phyloP scores from a whole-genome alignment of 2,797 vertebrate species.

The Onychomys leucogaster region DNA sequence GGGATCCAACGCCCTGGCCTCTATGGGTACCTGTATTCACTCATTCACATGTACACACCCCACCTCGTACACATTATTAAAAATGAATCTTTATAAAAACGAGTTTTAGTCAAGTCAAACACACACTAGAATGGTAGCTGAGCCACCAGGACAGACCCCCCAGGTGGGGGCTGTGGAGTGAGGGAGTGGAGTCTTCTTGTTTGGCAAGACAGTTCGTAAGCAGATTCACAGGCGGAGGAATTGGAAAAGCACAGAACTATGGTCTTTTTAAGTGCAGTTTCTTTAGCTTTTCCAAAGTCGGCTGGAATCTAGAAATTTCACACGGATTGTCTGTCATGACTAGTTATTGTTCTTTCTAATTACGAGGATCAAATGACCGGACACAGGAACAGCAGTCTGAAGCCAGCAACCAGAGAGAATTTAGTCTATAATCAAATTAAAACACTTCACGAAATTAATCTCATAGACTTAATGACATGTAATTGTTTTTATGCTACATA shows the following conservation, averaged over 20 bases:
- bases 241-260: neutral
- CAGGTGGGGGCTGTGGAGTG: neutral
- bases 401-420: slow-evolving; percentile 45
- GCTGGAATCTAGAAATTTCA: slow-evolving; percentile 43
- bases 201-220: neutral
- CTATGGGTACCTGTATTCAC: neutral
- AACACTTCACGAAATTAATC: slow-evolving; percentile 44
- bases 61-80: neutral
- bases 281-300: neutral
- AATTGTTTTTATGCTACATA: slow-evolving; percentile 25
- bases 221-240: neutral
- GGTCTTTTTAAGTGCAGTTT: slow-evolving; percentile 31
- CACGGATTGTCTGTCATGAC: neutral
- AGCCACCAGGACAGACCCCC: neutral
- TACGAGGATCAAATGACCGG: slow-evolving; percentile 31
- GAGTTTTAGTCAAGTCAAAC: too few species aligned
- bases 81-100: neutral
- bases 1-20: neutral
- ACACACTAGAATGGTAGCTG: neutral
- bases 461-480: neutral
- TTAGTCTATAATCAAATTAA: slow-evolving; percentile 62
- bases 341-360: slow-evolving; percentile 36
- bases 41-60: neutral
- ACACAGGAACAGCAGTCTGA: neutral
- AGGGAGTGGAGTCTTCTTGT: neutral